Conservation (phyloP, 2,888 invertebrate genomes). For the Malthinus seriepunctatus region DNA sequence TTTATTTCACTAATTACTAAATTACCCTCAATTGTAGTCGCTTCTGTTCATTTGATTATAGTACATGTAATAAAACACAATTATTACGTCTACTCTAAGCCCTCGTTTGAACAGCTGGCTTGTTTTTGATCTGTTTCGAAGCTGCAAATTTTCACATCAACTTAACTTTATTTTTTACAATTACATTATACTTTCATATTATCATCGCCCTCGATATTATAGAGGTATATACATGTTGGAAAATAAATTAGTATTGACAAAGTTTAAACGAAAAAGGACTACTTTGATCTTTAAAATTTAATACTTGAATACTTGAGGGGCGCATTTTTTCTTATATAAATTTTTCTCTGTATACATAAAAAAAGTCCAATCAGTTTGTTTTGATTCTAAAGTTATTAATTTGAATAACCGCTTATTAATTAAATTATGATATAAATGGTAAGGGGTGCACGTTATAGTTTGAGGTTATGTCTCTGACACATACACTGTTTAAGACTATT, state of each 20-base stretch:
- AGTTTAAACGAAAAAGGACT: slow-evolving; percentile 3
- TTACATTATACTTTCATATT: slow-evolving; percentile 22
- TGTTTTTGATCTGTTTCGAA: slow-evolving; percentile 19
- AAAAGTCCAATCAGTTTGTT: no score
- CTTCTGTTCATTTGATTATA: slow-evolving; percentile 16
- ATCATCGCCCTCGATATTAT: slow-evolving; percentile 8
- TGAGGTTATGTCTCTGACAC: no score
- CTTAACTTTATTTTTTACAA: slow-evolving; percentile 15
- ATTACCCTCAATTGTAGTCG: slow-evolving; percentile 15
- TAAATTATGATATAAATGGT: no score
- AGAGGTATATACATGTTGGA: not conserved
- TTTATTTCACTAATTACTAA: slow-evolving; percentile 14
- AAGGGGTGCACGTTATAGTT: no score
- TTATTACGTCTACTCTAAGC: slow-evolving; percentile 13
- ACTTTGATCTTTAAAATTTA: slow-evolving; percentile 2
- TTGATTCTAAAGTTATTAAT: no score
- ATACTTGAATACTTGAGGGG: not conserved
- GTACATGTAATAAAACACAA: slow-evolving; percentile 5
- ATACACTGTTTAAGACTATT: no score
- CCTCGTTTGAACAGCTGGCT: slow-evolving; percentile 17
- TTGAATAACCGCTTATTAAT: no score
- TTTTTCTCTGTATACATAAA: no score
- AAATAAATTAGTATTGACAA: slow-evolving; percentile 7
- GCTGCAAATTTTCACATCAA: slow-evolving; percentile 16
- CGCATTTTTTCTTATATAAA: not conserved